phyloP scores from a whole-genome alignment of 2,888 invertebrate species.

The Sympetrum striolatum region DNA sequence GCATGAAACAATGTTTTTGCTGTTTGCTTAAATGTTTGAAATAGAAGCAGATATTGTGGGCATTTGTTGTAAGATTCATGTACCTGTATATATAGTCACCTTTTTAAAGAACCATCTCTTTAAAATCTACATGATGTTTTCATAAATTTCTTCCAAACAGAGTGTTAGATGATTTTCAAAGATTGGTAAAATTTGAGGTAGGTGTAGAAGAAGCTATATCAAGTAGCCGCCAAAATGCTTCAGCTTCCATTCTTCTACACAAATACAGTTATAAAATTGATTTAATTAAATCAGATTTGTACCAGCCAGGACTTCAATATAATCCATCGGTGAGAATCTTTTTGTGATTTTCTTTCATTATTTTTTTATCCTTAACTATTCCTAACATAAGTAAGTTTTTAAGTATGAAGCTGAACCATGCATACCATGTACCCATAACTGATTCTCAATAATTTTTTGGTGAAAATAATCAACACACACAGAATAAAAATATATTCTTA shows the following conservation, averaged over 20 bases:
- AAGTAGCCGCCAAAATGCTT: slow-evolving; percentile 80
- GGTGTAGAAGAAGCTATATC: slow-evolving; percentile 91
- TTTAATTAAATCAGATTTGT: slow-evolving; percentile 81
- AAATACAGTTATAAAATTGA: slow-evolving; percentile 78
- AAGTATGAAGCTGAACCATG: too few species aligned
- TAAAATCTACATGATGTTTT: background rate
- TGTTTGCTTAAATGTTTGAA: too few species aligned
- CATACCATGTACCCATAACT: too few species aligned
- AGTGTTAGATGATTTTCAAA: slow-evolving; percentile 79
- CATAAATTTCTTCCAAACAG: slow-evolving; percentile 56
- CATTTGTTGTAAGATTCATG: background rate
- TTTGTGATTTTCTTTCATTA: background rate
- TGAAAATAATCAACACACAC: too few species aligned
- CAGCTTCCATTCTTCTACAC: slow-evolving; percentile 76
- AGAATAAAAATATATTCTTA: too few species aligned
- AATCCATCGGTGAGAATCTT: slow-evolving; percentile 73
- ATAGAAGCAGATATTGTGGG: too few species aligned
- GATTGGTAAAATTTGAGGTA: slow-evolving; percentile 84
- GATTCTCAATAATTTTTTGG: too few species aligned
- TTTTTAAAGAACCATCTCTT: background rate
- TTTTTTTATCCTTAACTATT: background rate
- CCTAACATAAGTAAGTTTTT: background rate
- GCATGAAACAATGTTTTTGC: too few species aligned
- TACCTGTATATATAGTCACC: too few species aligned
- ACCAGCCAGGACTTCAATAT: slow-evolving; percentile 87